These are phyloP conservation scores for Anguilla pacifica DNA, from an alignment of 2,797 vertebrate genomes.

Conservation along the genomic window DNA sequence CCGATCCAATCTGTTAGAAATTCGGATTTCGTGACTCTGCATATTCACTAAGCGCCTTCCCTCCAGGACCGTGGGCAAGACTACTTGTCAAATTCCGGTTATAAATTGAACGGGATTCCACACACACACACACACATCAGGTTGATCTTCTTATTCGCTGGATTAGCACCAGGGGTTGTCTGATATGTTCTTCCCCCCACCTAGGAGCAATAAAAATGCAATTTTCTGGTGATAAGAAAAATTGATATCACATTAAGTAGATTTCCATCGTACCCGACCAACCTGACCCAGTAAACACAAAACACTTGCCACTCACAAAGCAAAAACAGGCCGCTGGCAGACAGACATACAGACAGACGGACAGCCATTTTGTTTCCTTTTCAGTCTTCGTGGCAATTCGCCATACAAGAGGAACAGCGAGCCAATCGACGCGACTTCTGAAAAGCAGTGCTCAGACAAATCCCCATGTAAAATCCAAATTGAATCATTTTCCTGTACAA, in stretches of 20 bases:
- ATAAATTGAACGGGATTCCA: neutral
- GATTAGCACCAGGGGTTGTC: neutral
- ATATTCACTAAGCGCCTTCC: neutral
- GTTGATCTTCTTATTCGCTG: neutral
- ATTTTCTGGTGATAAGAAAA: neutral
- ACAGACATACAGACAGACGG: neutral
- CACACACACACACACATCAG: neutral
- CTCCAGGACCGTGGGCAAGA: neutral
- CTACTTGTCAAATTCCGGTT: neutral
- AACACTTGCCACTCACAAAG: neutral
- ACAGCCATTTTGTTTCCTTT: neutral
- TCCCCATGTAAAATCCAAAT: neutral
- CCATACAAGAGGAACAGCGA: neutral
- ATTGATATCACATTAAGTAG: conserved; percentile 1
- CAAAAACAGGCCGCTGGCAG: neutral
- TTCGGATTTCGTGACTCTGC: neutral
- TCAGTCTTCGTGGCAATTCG: neutral
- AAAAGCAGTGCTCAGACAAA: neutral
- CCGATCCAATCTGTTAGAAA: neutral
- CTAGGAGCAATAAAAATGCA: neutral
- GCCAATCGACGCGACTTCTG: neutral
- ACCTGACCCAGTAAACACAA: neutral
- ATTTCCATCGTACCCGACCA: neutral
- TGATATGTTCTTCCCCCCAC: neutral
- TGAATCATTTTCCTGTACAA: neutral